These are phyloP conservation scores for Diplazon laetatorius DNA, from an alignment of 2,888 invertebrate species.

Conservation along the genomic window DNA sequence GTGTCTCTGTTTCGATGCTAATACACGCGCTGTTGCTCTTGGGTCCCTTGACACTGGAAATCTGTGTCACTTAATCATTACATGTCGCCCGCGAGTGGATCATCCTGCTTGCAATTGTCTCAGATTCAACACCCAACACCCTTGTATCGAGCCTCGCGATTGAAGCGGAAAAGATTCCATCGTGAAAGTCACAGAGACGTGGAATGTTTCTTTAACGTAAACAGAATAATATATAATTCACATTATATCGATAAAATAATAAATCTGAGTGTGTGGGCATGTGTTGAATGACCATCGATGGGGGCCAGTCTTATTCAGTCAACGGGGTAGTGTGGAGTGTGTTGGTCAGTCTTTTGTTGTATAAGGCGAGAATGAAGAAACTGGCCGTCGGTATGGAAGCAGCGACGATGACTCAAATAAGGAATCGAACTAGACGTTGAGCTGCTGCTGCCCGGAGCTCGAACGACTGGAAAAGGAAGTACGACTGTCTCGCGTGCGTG, in stretches of 20 bases:
- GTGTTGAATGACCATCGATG: background rate
- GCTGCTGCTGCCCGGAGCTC: slow-evolving; percentile 49
- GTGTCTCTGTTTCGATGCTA: slow-evolving; percentile 55
- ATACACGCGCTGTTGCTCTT: slow-evolving; percentile 32
- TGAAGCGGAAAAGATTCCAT: background rate
- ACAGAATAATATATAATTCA: background rate
- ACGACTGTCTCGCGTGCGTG: slow-evolving; percentile 51
- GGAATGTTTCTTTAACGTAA: no score
- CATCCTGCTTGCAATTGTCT: slow-evolving; percentile 16
- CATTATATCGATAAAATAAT: background rate
- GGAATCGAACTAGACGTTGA: slow-evolving; percentile 46
- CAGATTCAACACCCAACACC: slow-evolving; percentile 1
- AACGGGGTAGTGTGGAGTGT: slow-evolving; percentile 12
- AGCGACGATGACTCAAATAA: slow-evolving; percentile 56
- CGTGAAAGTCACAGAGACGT: background rate
- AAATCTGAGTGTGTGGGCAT: background rate
- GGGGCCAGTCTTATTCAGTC: slow-evolving; percentile 23
- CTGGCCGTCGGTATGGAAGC: slow-evolving; percentile 29
- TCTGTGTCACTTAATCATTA: slow-evolving; percentile 69
- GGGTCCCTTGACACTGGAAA: slow-evolving; percentile 67
- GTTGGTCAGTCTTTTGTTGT: slow-evolving; percentile 37
- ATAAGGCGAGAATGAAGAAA: slow-evolving; percentile 48
- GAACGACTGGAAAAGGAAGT: slow-evolving; percentile 47
- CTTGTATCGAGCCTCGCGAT: background rate
- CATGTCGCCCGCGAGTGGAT: slow-evolving; percentile 40